Conservation (phyloP, 1,140 invertebrate species). For the Psilanteris sp. region DNA sequence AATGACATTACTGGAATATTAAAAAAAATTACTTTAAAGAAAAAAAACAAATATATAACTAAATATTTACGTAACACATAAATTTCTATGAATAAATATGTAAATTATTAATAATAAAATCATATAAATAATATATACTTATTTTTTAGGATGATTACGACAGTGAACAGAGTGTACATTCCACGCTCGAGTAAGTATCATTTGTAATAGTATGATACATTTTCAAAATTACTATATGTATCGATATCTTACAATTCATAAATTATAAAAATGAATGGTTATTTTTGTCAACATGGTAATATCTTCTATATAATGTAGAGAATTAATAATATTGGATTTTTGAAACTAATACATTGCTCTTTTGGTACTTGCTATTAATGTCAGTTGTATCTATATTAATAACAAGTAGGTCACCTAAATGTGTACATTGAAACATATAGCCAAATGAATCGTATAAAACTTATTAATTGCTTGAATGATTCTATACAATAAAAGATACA, state of each 20-base stretch:
- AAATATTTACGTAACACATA: no score
- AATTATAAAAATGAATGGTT: constrained; percentile 30
- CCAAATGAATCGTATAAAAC: constrained; percentile 48
- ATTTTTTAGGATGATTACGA: constrained; percentile 87
- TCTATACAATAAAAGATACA: constrained; percentile 1
- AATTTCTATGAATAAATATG: background rate
- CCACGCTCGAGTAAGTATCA: constrained; percentile 87
- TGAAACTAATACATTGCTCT: constrained; percentile 50
- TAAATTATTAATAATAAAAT: constrained; percentile 3
- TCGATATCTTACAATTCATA: no score
- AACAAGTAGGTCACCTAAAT: constrained; percentile 69
- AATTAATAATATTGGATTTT: constrained; percentile 45
- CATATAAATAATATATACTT: constrained; percentile 66
- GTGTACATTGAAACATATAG: constrained; percentile 54
- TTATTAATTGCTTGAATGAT: constrained; percentile 36
- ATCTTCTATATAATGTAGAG: no score
- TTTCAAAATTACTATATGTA: constrained; percentile 46
- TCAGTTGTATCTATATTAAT: constrained; percentile 67
- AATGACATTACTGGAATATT: no score
- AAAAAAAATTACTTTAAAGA: no score
- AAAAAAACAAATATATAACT: no score
- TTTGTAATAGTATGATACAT: constrained; percentile 43
- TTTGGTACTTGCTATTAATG: constrained; percentile 61
- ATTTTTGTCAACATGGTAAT: no score
- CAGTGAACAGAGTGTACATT: constrained; percentile 87